These are phyloP conservation scores for Brachylomia viminalis DNA, from an alignment of 2,888 invertebrate genomes.

Conservation along the genomic window DNA sequence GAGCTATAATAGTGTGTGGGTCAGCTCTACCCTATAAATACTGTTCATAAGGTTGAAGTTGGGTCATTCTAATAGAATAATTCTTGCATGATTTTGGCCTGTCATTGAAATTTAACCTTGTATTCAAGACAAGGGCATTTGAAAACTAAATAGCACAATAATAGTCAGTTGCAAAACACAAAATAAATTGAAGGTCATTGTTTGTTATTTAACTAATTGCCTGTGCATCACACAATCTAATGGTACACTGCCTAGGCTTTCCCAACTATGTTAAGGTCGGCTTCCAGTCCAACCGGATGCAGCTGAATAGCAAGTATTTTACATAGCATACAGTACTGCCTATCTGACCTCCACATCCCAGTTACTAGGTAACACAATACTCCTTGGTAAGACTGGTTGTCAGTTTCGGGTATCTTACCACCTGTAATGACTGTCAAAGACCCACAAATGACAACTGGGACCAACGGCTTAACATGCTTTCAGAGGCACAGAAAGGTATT, in stretches of 20 bases:
- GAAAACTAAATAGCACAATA: not conserved
- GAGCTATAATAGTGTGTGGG: not conserved
- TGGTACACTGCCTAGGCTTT: not conserved
- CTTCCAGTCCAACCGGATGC: not conserved
- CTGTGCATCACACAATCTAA: not conserved
- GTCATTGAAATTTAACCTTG: conserved; percentile 30
- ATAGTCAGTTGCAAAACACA: conserved; percentile 4
- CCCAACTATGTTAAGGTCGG: not conserved
- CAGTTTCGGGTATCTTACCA: not conserved
- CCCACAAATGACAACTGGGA: not conserved
- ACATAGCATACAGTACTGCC: not conserved
- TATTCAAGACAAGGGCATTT: conserved; percentile 26
- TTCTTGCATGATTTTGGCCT: not conserved
- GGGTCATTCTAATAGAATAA: not conserved
- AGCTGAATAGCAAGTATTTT: not conserved
- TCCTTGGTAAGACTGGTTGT: not conserved
- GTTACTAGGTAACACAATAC: not conserved
- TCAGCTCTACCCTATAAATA: not conserved
- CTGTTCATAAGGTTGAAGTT: not conserved
- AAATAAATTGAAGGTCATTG: conserved; percentile 23
- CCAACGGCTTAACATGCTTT: not conserved
- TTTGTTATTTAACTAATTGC: not conserved
- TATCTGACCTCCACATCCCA: not conserved
- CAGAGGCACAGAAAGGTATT: not conserved
- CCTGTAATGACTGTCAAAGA: not conserved